A percentile compares a stretch with the other conserved stretches of the same genome.
These are phyloP conservation scores for Nemotelus pantherinus DNA, from an alignment of 2,888 invertebrate genomes.

Conservation along the genomic window DNA sequence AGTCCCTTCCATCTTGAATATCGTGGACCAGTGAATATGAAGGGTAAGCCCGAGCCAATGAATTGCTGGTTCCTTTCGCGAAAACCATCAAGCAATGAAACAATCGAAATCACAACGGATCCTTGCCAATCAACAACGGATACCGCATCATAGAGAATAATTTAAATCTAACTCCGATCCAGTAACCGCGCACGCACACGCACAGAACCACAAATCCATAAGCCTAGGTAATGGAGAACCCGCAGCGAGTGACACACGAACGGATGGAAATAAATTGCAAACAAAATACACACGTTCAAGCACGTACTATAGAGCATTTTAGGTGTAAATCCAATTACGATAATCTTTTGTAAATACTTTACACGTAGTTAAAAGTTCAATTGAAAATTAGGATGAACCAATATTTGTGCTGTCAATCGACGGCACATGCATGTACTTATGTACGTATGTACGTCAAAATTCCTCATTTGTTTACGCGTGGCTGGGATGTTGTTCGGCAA, in stretches of 20 bases:
- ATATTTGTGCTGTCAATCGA: too few species aligned
- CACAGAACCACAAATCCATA: neutral
- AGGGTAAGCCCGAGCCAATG: slow-evolving; percentile 94
- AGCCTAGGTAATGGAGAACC: neutral
- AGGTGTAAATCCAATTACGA: too few species aligned
- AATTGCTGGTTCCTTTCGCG: slow-evolving; percentile 86
- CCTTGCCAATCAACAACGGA: neutral
- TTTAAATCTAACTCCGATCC: neutral
- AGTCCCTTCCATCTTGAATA: slow-evolving; percentile 85
- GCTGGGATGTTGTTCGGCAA: too few species aligned
- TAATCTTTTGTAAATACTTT: too few species aligned
- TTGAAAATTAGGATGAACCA: too few species aligned
- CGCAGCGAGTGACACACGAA: neutral
- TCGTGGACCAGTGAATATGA: slow-evolving; percentile 90
- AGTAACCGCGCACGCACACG: neutral
- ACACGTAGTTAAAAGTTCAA: too few species aligned
- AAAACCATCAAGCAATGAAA: slow-evolving; percentile 47
- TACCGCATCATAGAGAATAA: slow-evolving; percentile 32
- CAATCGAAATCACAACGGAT: slow-evolving; percentile 7
- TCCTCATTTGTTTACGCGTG: too few species aligned
- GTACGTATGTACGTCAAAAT: too few species aligned
- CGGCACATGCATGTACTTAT: too few species aligned
- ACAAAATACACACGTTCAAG: neutral
- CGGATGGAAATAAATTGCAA: neutral
- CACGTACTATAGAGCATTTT: too few species aligned